A percentile compares a stretch with the other conserved stretches of the same genome.
These are phyloP conservation scores for Peribatodes rhomboidaria DNA, from an alignment of 2,888 invertebrate species.

Conservation along the genomic window DNA sequence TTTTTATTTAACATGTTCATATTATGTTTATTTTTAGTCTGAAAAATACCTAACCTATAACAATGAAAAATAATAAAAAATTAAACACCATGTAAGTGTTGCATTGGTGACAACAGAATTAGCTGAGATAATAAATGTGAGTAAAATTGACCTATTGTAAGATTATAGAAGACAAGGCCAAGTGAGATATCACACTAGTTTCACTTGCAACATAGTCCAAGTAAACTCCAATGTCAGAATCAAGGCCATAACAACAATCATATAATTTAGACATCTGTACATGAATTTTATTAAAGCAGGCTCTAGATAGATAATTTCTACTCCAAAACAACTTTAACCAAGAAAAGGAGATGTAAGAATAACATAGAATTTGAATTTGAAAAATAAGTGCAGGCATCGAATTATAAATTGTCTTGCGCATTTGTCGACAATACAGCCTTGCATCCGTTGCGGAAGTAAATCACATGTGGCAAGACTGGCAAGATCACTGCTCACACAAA, in stretches of 20 bases:
- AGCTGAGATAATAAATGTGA: conserved; percentile 14
- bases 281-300: conserved; percentile 3
- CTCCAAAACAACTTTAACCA: neutral
- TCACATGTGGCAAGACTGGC: conserved; percentile 65
- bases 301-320: neutral
- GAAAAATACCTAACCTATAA: conserved; percentile 4
- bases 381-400: neutral
- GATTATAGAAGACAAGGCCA: conserved; percentile 58
- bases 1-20: neutral
- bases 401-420: conserved; percentile 22
- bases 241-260: conserved; percentile 73
- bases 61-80: neutral
- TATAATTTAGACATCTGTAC: conserved; percentile 35
- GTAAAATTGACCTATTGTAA: conserved; percentile 27
- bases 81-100: neutral
- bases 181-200: conserved; percentile 50
- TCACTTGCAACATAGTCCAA: conserved; percentile 47
- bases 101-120: neutral
- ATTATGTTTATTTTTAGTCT: neutral
- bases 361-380: neutral
- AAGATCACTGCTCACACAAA: conserved; percentile 53
- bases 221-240: conserved; percentile 70
- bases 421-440: conserved; percentile 48
- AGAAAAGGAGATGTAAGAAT: neutral
- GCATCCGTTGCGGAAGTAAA: conserved; percentile 68